Evolutionary conservation across 2,888 invertebrate species (phyloP).

Genomic region (Deilephila porcellus): DNA sequence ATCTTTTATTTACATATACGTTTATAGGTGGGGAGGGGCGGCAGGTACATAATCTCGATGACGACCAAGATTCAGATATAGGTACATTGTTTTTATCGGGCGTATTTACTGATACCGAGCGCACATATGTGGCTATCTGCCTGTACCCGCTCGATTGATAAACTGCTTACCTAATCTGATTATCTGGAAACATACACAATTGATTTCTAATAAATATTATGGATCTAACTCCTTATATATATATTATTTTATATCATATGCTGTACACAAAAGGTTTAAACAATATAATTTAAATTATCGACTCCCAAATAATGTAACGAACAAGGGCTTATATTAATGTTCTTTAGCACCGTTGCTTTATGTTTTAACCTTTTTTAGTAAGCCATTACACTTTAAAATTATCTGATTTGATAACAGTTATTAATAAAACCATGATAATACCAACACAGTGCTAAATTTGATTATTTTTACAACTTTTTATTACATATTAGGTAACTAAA

Average conservation of each 20-base stretch:
- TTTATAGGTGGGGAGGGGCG: conserved; percentile 37
- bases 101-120: conserved; percentile 28
- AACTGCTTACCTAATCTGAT: conserved; percentile 6
- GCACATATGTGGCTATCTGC: conserved; percentile 30
- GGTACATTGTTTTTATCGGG: conserved; percentile 47
- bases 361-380: too few relatives aligned
- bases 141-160: conserved; percentile 16
- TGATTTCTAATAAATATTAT: not conserved
- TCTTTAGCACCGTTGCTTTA: too few relatives aligned
- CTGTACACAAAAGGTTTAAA: too few relatives aligned
- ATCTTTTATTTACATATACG: conserved; percentile 6
- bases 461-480: too few relatives aligned
- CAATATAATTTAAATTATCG: too few relatives aligned
- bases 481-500: too few relatives aligned
- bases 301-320: too few relatives aligned
- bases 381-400: too few relatives aligned
- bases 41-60: conserved; percentile 39
- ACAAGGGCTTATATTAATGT: too few relatives aligned
- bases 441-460: too few relatives aligned
- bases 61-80: conserved; percentile 37
- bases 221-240: not conserved
- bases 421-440: too few relatives aligned
- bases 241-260: not conserved
- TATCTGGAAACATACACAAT: conserved; percentile 5
- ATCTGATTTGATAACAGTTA: too few relatives aligned